Percentiles rank a stretch among this genome's conserved stretches.
Evolutionary conservation across 2,888 invertebrate species (phyloP).

Genomic region (Phaonia tiefii): DNA sequence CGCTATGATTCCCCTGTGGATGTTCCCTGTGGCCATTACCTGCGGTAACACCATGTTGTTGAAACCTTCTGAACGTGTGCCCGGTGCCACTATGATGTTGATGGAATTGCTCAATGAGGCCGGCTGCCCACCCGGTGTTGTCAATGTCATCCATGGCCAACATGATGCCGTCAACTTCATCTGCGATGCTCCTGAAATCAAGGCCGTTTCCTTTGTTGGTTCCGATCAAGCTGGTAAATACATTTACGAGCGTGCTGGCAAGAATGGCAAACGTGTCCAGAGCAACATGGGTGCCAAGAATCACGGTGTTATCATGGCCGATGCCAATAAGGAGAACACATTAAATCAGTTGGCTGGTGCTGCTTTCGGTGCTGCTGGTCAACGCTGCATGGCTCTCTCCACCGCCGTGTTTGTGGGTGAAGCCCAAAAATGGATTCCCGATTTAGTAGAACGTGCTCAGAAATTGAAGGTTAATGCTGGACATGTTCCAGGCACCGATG

Average conservation of each 20-base stretch:
- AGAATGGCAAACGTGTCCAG: slow-evolving; percentile 96
- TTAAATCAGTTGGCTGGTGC: slow-evolving; percentile 96
- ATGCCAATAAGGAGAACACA: slow-evolving; percentile 98
- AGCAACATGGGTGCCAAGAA: slow-evolving; percentile 99
- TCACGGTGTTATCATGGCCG: slow-evolving; percentile 97
- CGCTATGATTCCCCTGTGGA: slow-evolving; percentile 99
- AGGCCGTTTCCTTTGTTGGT: slow-evolving; percentile 98
- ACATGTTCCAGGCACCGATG: slow-evolving; percentile 89
- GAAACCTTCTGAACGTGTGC: slow-evolving; percentile 98
- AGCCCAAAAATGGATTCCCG: slow-evolving; percentile 95
- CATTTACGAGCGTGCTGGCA: slow-evolving; percentile 95
- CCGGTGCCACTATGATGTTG: slow-evolving; percentile 97
- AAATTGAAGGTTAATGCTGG: slow-evolving; percentile 95
- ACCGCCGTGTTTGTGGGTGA: slow-evolving; percentile 83
- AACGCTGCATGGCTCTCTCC: slow-evolving; percentile 99
- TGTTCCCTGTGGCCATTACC: slow-evolving; percentile 91
- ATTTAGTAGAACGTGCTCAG: slow-evolving; percentile 90
- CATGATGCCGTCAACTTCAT: slow-evolving; percentile 98
- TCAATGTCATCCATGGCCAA: slow-evolving; percentile 98
- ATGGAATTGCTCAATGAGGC: slow-evolving; percentile 96
- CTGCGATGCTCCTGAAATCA: slow-evolving; percentile 97
- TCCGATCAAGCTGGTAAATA: slow-evolving; percentile 97
- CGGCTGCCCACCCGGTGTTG: slow-evolving; percentile 97
- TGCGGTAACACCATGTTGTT: slow-evolving; percentile 97
- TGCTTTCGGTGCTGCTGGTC: slow-evolving; percentile 99